These are phyloP conservation scores for Garrulus glandarius DNA, from an alignment of 2,797 vertebrate genomes.

Conservation along the genomic window DNA sequence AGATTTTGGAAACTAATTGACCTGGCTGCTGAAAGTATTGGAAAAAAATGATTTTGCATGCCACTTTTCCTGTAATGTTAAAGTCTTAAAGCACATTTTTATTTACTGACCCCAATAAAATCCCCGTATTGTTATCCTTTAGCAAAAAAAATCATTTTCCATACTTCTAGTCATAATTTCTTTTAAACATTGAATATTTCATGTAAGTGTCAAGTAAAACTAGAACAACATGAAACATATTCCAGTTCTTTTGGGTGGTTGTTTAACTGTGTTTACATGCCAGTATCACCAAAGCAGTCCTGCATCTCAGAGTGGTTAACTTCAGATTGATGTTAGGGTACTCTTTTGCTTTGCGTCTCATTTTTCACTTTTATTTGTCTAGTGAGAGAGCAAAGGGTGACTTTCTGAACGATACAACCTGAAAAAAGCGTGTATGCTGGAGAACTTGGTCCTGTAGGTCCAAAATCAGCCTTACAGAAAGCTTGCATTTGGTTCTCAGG, in stretches of 20 bases:
- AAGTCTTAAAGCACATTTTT: background rate
- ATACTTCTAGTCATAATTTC: background rate
- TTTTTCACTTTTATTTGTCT: background rate
- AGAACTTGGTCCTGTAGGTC: background rate
- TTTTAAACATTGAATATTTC: background rate
- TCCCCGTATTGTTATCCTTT: rapidly evolving
- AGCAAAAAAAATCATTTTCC: background rate
- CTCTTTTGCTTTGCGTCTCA: background rate
- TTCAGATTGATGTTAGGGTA: background rate
- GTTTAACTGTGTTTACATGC: background rate
- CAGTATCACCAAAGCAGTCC: background rate
- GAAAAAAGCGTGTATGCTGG: background rate
- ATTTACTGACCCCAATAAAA: background rate
- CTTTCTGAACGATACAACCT: background rate
- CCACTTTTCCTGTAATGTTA: background rate
- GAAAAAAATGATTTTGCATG: background rate
- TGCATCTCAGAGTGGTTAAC: background rate
- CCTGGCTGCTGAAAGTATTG: background rate
- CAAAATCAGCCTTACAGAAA: background rate
- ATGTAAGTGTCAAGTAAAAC: background rate
- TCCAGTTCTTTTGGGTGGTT: background rate
- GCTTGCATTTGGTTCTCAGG: background rate
- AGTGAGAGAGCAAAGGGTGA: background rate
- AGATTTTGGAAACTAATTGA: background rate
- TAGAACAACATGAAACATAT: background rate